Evolutionary conservation across 2,797 vertebrate species (phyloP).

Genomic region (Rhinophrynus dorsalis): DNA sequence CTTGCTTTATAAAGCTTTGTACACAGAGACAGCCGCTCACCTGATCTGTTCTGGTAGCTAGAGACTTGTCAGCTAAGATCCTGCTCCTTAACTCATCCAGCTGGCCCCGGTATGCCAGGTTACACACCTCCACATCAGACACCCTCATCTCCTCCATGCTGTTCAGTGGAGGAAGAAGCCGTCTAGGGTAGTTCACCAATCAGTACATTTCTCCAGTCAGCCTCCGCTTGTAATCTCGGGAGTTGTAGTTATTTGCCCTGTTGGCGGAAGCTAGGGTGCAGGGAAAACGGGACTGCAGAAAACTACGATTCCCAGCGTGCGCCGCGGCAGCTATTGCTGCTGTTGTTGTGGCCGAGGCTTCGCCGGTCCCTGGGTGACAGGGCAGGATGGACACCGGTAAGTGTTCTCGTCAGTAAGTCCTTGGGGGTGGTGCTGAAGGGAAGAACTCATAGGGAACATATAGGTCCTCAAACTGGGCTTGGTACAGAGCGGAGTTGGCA

Average conservation of each 20-base stretch:
- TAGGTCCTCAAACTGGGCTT: too few species aligned
- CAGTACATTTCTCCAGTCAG: too few species aligned
- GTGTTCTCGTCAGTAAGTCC: constrained; percentile 32
- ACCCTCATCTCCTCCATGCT: constrained; percentile 56
- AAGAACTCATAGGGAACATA: too few species aligned
- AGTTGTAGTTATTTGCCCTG: constrained; percentile 64
- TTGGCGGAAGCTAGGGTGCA: too few species aligned
- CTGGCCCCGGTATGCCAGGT: constrained; percentile 82
- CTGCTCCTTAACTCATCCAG: constrained; percentile 77
- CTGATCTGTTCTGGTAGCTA: constrained; percentile 87
- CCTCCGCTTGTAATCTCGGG: constrained; percentile 52
- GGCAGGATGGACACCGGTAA: constrained; percentile 80
- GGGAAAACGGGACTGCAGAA: accelerated
- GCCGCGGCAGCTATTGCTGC: neutral
- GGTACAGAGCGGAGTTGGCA: too few species aligned
- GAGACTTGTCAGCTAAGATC: constrained; percentile 75
- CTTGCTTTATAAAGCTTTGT: too few species aligned
- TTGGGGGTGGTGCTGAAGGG: neutral
- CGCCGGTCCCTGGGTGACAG: constrained; percentile 65
- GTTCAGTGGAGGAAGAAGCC: neutral
- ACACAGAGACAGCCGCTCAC: too few species aligned
- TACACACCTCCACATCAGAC: constrained; percentile 86
- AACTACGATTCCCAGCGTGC: constrained; percentile 26
- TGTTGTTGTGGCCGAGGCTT: constrained; percentile 24
- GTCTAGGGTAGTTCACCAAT: neutral